phyloP scores from a whole-genome alignment of 1,140 invertebrate genomes.

The Chrysoperla carnea region DNA sequence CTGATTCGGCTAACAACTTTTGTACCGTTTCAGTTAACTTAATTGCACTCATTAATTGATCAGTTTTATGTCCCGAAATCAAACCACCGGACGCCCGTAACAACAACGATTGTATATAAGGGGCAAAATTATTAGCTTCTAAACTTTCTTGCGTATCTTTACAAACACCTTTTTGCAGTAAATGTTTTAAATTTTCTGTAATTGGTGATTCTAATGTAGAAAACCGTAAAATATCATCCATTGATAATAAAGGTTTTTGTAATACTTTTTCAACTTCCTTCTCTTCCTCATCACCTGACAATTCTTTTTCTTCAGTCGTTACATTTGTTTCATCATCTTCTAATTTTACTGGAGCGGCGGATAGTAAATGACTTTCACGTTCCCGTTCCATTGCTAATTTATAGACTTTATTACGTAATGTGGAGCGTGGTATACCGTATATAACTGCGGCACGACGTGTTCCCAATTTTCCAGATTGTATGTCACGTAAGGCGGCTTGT shows the following conservation, averaged over 20 bases:
- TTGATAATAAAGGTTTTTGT: slow-evolving; percentile 32
- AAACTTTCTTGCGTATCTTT: slow-evolving; percentile 25
- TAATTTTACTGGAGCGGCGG: slow-evolving; percentile 20
- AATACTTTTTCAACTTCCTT: slow-evolving; percentile 40
- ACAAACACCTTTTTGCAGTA: slow-evolving; percentile 31
- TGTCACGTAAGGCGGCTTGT: slow-evolving; percentile 75
- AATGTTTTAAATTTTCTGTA: slow-evolving; percentile 33
- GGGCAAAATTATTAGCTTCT: slow-evolving; percentile 33
- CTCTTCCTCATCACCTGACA: slow-evolving; percentile 44
- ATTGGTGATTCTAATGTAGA: slow-evolving; percentile 28
- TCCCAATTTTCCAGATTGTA: slow-evolving; percentile 79
- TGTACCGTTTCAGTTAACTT: slow-evolving; percentile 38
- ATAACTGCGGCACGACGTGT: slow-evolving; percentile 82
- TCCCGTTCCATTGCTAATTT: slow-evolving; percentile 60
- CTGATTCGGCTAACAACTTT: slow-evolving; percentile 28
- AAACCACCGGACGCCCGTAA: slow-evolving; percentile 15
- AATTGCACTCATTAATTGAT: slow-evolving; percentile 9
- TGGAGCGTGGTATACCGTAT: slow-evolving; percentile 89
- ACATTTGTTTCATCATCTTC: slow-evolving; percentile 20
- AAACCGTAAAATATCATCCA: slow-evolving; percentile 40
- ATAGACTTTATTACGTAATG: slow-evolving; percentile 85
- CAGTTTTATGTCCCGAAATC: background rate
- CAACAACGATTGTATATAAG: slow-evolving; percentile 35
- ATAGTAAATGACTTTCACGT: slow-evolving; percentile 29
- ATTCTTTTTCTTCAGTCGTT: slow-evolving; percentile 35